phyloP scores from a whole-genome alignment of 2,888 invertebrate genomes.

The Watsonalla binaria region DNA sequence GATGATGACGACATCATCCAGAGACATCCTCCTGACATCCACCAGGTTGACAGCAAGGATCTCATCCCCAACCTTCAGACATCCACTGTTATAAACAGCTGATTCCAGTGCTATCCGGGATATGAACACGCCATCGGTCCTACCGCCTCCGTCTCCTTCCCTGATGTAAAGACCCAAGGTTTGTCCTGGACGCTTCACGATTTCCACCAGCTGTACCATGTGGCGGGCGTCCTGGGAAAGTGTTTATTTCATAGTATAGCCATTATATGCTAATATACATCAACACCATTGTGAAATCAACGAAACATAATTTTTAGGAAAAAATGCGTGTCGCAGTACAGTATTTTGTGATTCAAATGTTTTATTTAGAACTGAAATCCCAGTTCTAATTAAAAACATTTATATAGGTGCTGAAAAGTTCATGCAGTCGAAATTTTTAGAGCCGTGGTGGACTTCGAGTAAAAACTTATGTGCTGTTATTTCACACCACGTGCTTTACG shows the following conservation, averaged over 20 bases:
- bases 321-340: no score
- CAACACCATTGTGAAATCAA: no score
- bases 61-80: slow-evolving; percentile 98
- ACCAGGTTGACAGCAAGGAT: slow-evolving; percentile 98
- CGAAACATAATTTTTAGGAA: no score
- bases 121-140: slow-evolving; percentile 98
- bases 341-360: no score
- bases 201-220: slow-evolving; percentile 95
- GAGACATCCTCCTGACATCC: slow-evolving; percentile 97
- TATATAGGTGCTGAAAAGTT: no score
- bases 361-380: no score
- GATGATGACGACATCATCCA: slow-evolving; percentile 99
- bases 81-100: slow-evolving; percentile 97
- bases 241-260: not conserved
- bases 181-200: slow-evolving; percentile 99
- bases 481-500: no score
- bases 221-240: slow-evolving; percentile 82
- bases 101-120: slow-evolving; percentile 94
- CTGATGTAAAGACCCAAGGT: slow-evolving; percentile 98
- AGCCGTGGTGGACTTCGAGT: no score
- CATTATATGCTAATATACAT: no score
- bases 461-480: no score
- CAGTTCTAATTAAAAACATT: no score
- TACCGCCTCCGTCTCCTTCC: slow-evolving; percentile 98
- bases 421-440: no score